A percentile compares a stretch with the other conserved stretches of the same genome.
Evolutionary conservation across 2,797 vertebrate genomes (phyloP).

Genomic region (Hippocampus kuda): DNA sequence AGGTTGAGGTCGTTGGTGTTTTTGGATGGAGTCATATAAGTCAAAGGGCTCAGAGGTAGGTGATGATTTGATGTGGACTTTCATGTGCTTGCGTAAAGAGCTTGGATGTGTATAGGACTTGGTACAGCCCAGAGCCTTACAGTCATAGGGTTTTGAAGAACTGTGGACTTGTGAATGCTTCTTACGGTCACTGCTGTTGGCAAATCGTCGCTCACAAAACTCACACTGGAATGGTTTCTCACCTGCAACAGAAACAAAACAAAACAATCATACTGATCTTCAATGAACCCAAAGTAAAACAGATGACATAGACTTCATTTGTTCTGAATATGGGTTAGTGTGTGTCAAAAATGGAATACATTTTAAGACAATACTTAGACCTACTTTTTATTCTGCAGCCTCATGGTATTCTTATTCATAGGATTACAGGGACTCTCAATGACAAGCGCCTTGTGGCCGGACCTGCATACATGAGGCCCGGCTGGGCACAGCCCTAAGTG

Average conservation of each 20-base stretch:
- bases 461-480: too few species aligned
- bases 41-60: conserved; percentile 72
- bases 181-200: conserved; percentile 97
- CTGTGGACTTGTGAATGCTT: conserved; percentile 97
- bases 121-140: conserved; percentile 90
- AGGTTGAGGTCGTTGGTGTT: conserved; percentile 44
- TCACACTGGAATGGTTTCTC: conserved; percentile 99
- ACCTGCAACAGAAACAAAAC: conserved; percentile 67
- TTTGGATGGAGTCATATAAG: conserved; percentile 62
- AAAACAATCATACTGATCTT: not conserved
- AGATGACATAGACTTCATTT: not conserved
- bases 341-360: too few species aligned
- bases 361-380: too few species aligned
- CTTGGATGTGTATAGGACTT: conserved; percentile 96
- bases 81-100: conserved; percentile 95
- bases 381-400: too few species aligned
- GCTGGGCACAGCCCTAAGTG: too few species aligned
- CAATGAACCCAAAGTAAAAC: not conserved
- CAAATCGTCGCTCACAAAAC: conserved; percentile 94
- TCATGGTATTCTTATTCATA: too few species aligned
- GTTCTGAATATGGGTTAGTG: not conserved
- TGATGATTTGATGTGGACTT: conserved; percentile 90
- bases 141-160: conserved; percentile 95
- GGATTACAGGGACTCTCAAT: too few species aligned
- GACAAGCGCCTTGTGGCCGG: too few species aligned